Evolutionary conservation across 2,888 invertebrate genomes (phyloP), one percentile per base, ranked within the genome.

Genomic region (Invenusta paracnida): DNA sequence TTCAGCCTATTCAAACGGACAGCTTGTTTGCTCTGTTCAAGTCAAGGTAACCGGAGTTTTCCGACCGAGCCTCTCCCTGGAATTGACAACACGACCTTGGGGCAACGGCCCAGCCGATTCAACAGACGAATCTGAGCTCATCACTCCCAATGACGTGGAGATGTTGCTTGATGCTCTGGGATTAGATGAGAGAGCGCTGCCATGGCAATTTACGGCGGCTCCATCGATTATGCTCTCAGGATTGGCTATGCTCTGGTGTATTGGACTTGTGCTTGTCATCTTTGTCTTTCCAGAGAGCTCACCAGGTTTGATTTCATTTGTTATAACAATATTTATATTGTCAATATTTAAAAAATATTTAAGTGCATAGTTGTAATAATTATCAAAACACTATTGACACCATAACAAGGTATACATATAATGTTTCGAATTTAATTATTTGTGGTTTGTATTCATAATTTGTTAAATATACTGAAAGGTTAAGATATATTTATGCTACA

Each of bases 141-240:
- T 79, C 23, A 27, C 79, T 25, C 23, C 79, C 29, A 27, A 5
- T 27, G 79, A 79, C 29, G 79, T 79, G 79, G 79, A 79, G 27
- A 27, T 79, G 79, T 5, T 79, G 11, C 79, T 79, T 11, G 23
- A 27, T n/a, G 79, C 79, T 25, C 29, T 79, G 79, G 79, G 79
- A n/a, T 5, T 79, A 5, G 79, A 79, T 23, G 79, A 88, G 79
- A 87, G 87, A 66, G 88, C 89, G 5, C 85, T 88, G 29, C 87
- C 88, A 23, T 88, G 88, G 87, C 84, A 89, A 30, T 88, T 88
- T 85, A 88, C 88, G 1, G 86, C 88, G 0, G 87, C 87, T 85
- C 89, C 89, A 2, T 82, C 88, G 73, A 79, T 88, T 25, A 86
- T 88, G 0, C 88, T 89, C 27, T 84, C 88, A 0, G 84, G 86